phyloP scores from a whole-genome alignment of 2,888 invertebrate species.

The Apamea crenata region DNA sequence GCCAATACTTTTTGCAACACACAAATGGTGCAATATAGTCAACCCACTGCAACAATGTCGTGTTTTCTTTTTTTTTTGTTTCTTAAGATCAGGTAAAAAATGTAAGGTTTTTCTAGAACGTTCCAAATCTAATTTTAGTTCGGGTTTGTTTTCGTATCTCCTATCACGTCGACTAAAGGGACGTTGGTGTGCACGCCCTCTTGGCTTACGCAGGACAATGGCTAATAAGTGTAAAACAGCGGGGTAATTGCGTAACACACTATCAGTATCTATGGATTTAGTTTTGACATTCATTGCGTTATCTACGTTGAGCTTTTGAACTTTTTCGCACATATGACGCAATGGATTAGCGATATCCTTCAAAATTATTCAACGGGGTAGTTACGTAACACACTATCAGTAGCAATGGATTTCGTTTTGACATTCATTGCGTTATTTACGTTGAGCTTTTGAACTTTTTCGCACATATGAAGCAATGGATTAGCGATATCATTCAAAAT shows the following conservation, averaged over 20 bases:
- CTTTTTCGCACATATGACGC: not conserved
- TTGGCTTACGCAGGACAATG: not conserved
- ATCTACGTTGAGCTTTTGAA: not conserved
- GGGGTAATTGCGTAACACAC: not conserved
- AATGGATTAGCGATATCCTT: not conserved
- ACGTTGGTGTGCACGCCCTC: not conserved
- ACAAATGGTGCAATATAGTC: conserved; percentile 21
- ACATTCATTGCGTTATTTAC: too few species aligned
- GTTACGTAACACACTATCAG: too few species aligned
- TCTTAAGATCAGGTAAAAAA: not conserved
- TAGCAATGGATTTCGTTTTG: too few species aligned
- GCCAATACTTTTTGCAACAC: conserved; percentile 11
- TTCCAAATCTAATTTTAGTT: not conserved
- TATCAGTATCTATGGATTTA: not conserved
- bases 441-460: too few species aligned
- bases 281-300: not conserved
- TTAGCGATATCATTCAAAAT: too few species aligned
- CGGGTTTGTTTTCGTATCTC: not conserved
- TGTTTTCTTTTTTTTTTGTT: conserved; percentile 15
- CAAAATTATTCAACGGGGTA: too few species aligned
- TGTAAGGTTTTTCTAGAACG: not conserved
- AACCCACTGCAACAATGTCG: not conserved
- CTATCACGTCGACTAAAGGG: not conserved
- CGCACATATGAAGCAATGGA: too few species aligned
- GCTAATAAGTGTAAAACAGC: not conserved